A percentile compares a stretch with the other conserved stretches of the same genome.
Evolutionary conservation across 1,140 invertebrate genomes (phyloP).

Genomic region (Zaprionus camerounensis): DNA sequence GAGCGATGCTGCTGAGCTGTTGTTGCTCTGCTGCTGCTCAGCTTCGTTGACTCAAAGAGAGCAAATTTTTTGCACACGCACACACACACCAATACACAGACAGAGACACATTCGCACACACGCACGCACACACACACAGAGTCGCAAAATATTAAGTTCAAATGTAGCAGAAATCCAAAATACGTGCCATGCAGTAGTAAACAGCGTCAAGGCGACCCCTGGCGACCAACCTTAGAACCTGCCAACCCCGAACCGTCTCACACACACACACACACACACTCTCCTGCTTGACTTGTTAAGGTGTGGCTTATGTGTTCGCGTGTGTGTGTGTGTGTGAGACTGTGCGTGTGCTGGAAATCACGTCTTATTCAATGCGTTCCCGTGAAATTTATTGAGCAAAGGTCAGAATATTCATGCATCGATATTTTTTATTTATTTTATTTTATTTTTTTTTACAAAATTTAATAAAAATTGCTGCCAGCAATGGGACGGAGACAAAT

Average conservation of each 20-base stretch:
- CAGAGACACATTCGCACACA: neutral
- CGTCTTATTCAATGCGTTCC: conserved; percentile 73
- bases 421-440: conserved; percentile 61
- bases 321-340: conserved; percentile 14
- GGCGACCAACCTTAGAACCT: conserved; percentile 52
- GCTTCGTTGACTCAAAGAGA: conserved; percentile 1
- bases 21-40: conserved; percentile 6
- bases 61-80: conserved; percentile 16
- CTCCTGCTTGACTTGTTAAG: conserved; percentile 24
- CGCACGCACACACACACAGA: conserved; percentile 26
- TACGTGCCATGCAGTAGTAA: conserved; percentile 79
- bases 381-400: conserved; percentile 72
- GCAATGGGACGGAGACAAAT: conserved; percentile 50
- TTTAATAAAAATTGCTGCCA: conserved; percentile 53
- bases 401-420: conserved; percentile 79
- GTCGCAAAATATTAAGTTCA: conserved; percentile 77
- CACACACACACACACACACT: conserved; percentile 1
- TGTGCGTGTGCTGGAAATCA: conserved; percentile 72
- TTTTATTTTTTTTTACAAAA: conserved; percentile 35
- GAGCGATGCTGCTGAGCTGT: conserved; percentile 58
- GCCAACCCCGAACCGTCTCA: conserved; percentile 30
- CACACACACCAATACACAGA: conserved; percentile 13
- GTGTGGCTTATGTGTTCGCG: conserved; percentile 34
- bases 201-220: conserved; percentile 52
- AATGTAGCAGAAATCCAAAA: conserved; percentile 82